Evolutionary conservation across 2,113 vertebrate species (phyloP).

Genomic region (Cynocephalus volans): DNA sequence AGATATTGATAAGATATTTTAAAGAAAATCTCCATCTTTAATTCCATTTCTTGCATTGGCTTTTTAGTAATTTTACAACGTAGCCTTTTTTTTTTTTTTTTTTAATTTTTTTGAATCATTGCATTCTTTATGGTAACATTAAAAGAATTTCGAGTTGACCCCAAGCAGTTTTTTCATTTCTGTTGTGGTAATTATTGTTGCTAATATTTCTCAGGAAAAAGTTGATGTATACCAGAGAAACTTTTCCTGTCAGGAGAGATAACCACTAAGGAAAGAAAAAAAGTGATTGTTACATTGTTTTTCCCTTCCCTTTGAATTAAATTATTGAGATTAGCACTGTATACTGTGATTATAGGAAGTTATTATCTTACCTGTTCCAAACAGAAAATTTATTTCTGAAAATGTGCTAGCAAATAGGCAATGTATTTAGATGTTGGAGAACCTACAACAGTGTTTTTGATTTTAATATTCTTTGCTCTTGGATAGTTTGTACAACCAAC

Average conservation of each 20-base stretch:
- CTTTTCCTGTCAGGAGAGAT: background rate
- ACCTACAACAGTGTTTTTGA: background rate
- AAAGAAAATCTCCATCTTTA: background rate
- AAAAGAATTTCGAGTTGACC: background rate
- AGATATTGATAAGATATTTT: background rate
- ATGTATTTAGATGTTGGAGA: background rate
- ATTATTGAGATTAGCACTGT: rapidly evolving
- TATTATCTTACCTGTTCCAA: background rate
- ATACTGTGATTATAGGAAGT: too few relatives aligned
- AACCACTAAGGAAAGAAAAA: background rate
- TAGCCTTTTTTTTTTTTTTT: background rate
- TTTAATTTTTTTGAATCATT: background rate
- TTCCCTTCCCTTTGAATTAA: too few relatives aligned
- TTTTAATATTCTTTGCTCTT: background rate
- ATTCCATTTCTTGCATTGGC: background rate
- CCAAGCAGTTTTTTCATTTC: background rate
- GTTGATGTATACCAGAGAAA: background rate
- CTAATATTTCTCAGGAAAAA: background rate
- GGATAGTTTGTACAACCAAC: background rate
- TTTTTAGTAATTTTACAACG: background rate
- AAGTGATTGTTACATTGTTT: too few relatives aligned
- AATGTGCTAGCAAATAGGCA: background rate
- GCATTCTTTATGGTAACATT: background rate
- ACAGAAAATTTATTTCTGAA: background rate
- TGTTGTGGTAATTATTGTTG: background rate